Base-by-base conservation (phyloP, 2,888 invertebrate species). In the Teleiodes luculella region DNA sequence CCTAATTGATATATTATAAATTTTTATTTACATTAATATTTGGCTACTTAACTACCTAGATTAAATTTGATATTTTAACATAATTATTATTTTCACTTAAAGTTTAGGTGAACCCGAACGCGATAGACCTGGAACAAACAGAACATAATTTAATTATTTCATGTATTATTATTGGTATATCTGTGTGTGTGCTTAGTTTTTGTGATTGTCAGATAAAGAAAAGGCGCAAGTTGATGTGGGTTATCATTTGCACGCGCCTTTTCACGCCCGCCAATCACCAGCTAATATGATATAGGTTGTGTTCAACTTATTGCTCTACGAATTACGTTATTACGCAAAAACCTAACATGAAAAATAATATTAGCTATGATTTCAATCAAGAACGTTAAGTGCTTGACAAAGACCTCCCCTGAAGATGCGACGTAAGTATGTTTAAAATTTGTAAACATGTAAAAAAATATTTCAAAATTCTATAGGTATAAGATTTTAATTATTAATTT, bases 271-370 rank as follows among this genome's bases (percentile, higher is more conserved):
- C 66, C 67, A 69, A 68, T 72, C 70, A 69, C 56, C 60, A 58
- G 66, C 64, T 66, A 66, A 65, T 67, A 71, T 76, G 77, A 80
- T 74, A 71, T 68, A 74, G 78, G 74, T 76, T 62, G 62, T 65
- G 67, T 67, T 62, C 63, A 63, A 69, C 24, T n/a, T 50, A 24
- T 43, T n/a, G 24, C 13, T n/a, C 24, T 24, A 6, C 24, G 24
- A 24, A 24, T 24, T 24, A 24, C 24, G 24, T 24, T 24, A 24
- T 6, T 24, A 24, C 3, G 24, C 6, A 24, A 24, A 24, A n/a
- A n/a, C n/a, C n/a, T n/a, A n/a, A n/a, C n/a, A n/a, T n/a, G n/a
- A n/a, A n/a, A n/a, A n/a, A n/a, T n/a, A n/a, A n/a, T n/a, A n/a
- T n/a, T n/a, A n/a, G n/a, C n/a, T n/a, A n/a, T n/a, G n/a, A n/a